phyloP scores from a whole-genome alignment of 2,888 invertebrate species.

The Hypselothyrea guttata region DNA sequence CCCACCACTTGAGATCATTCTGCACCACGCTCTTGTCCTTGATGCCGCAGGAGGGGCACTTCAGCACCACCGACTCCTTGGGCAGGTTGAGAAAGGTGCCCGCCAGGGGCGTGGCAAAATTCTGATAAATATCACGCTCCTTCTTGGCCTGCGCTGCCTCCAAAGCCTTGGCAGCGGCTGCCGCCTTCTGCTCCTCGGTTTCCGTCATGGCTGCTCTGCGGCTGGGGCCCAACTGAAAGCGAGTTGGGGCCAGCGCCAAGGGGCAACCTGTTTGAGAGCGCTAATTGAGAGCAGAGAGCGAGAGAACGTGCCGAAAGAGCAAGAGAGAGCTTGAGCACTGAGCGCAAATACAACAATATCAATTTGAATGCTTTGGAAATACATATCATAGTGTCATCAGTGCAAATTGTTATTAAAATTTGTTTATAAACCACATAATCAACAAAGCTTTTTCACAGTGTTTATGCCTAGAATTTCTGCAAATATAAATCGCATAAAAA shows the following conservation, averaged over 20 bases:
- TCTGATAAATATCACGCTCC: slow-evolving; percentile 73
- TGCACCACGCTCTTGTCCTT: slow-evolving; percentile 70
- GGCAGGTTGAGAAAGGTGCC: slow-evolving; percentile 79
- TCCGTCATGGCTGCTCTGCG: slow-evolving; percentile 40
- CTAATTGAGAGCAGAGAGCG: slow-evolving; percentile 4
- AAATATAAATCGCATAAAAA: too few species aligned
- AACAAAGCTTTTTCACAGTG: too few species aligned
- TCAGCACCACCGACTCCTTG: slow-evolving; percentile 67
- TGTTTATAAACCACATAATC: too few species aligned
- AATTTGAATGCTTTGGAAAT: too few species aligned
- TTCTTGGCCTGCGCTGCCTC: slow-evolving; percentile 29
- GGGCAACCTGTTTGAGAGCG: slow-evolving; percentile 35
- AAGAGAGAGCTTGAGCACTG: neutral
- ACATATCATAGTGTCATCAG: too few species aligned
- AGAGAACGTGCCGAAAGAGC: neutral
- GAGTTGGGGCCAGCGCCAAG: slow-evolving; percentile 27
- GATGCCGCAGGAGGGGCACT: slow-evolving; percentile 79
- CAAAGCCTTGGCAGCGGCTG: slow-evolving; percentile 36
- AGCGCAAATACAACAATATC: neutral
- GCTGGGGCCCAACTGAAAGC: slow-evolving; percentile 49
- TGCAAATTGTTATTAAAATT: too few species aligned
- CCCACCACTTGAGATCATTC: slow-evolving; percentile 80
- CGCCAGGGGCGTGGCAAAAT: slow-evolving; percentile 79
- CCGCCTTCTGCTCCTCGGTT: slow-evolving; percentile 28
- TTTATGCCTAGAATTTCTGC: too few species aligned